Base-by-base conservation (phyloP, 2,888 invertebrate species). In the Escarpia spicata region DNA sequence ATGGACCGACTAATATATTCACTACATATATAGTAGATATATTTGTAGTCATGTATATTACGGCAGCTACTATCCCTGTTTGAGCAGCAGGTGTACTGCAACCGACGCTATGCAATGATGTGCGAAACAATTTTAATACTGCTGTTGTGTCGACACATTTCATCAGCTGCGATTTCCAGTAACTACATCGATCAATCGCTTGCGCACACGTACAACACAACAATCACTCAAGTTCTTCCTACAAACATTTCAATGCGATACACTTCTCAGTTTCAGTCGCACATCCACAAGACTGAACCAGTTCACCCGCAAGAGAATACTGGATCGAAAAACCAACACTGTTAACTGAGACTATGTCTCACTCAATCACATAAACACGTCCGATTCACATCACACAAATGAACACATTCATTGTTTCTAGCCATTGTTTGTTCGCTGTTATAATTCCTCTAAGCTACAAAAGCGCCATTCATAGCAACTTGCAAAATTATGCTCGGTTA, bases 401-500 rank as follows among this genome's bases (percentile, higher is more conserved):
- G n/a, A 75, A 26, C 75, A 26, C 75, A 75, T 75, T 75, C 75
- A 75, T 4, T 75, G 52, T 75, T 75, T 75, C 75, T 26, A 75
- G 75, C 3, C 75, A 75, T 26, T 26, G 75, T 75, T 75, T 26
- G 19, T 26, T 75, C 37, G 2, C 19, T 75, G 75, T n/a, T 19
- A n/a, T 75, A 26, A n/a, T 75, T 75, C 4, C 19, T 75, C 75
- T 75, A 75, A 26, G 75, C 75, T 26, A 75, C 26, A 75, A 75
- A 52, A 75, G 75, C 75, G n/a, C 75, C 75, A 75, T 75, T 75
- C 75, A 75, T 26, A 75, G 75, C 75, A 75, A 75, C 75, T 75
- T 0, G 75, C n/a, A 75, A 75, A 75, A 75, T 75, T 26, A 26
- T 26, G 75, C 75, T 75, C 75, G 0, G 75, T 26, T n/a, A 26